Base-by-base conservation (phyloP, 1,140 invertebrate species). In the Zeugodacus cucurbitae region DNA sequence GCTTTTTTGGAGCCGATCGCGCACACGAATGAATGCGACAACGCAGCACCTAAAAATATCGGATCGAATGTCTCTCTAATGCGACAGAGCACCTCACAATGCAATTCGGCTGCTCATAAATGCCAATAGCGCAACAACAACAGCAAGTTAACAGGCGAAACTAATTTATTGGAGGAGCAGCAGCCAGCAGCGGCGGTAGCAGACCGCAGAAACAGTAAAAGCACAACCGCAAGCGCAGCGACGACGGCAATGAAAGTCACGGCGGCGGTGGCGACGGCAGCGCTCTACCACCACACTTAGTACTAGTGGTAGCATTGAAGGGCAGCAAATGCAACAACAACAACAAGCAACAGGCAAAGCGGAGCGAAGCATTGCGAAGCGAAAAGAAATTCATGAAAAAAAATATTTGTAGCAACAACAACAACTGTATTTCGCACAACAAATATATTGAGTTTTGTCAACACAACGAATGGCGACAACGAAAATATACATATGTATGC, bases 361-460 rank as follows among this genome's bases (percentile, higher is more conserved):
- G 48, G 48, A 29, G n/a, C 14, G 14, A 3, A 70, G 64, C 64
- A 11, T 62, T 62, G 41, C 32, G 67, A n/a, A 82, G 41, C 41
- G 41, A 82, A 82, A 48, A 48, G 34, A 34, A 78, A 78, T 54
- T 54, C 0, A 54, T 70, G 26, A 32, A 70, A 34, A 29, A 70
- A 70, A 37, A n/a, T n/a, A n/a, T n/a, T 8, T 29, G n/a, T 26
- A 62, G 6, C 34, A 78, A 41, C 70, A 67, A 74, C 67, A 74
- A 74, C 32, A n/a, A n/a, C n/a, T n/a, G n/a, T 20, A 6, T 82
- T 82, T 82, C 22, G 74, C 74, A 82, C 44, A 82, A 29, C 44
- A 82, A 44, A 82, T 82, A 54, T 54, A 34, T 82, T 82, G 41
- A 82, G 74, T 82, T 82, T 82, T 82, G 74, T 82, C 74, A 82